Evolutionary conservation across 2,113 vertebrate species (phyloP).

Genomic region (Apodemus sylvaticus): DNA sequence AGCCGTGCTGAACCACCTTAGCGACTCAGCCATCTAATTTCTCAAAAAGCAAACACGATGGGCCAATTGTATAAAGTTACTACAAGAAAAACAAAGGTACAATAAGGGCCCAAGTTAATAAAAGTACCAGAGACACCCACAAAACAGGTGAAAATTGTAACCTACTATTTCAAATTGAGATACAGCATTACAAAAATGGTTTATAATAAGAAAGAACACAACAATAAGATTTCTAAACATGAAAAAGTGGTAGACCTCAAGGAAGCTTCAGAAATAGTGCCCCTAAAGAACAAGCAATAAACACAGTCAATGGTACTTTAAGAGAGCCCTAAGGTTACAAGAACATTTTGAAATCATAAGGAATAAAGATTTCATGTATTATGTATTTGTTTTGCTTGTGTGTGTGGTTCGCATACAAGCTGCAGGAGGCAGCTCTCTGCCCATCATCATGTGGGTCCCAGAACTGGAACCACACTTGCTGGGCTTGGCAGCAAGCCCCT

Average conservation of each 20-base stretch:
- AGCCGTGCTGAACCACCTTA: neutral
- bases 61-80: neutral
- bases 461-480: too few species aligned
- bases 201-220: neutral
- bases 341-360: conserved; percentile 9
- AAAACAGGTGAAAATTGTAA: conserved; percentile 45
- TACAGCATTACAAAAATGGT: conserved; percentile 26
- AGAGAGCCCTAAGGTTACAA: conserved; percentile 33
- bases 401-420: neutral
- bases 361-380: neutral
- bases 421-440: neutral
- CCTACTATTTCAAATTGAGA: conserved; percentile 40
- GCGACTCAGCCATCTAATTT: neutral
- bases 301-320: neutral
- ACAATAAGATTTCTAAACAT: conserved; percentile 5
- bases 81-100: neutral
- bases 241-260: neutral
- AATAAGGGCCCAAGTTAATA: conserved; percentile 25
- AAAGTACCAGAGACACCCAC: neutral
- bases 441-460: neutral
- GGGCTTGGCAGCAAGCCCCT: neutral
- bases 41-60: neutral
- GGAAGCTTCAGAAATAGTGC: neutral
- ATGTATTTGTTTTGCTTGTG: neutral
- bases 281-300: conserved; percentile 26